Base-by-base conservation (phyloP, 2,888 invertebrate genomes). In the Pristionchus mayeri region DNA sequence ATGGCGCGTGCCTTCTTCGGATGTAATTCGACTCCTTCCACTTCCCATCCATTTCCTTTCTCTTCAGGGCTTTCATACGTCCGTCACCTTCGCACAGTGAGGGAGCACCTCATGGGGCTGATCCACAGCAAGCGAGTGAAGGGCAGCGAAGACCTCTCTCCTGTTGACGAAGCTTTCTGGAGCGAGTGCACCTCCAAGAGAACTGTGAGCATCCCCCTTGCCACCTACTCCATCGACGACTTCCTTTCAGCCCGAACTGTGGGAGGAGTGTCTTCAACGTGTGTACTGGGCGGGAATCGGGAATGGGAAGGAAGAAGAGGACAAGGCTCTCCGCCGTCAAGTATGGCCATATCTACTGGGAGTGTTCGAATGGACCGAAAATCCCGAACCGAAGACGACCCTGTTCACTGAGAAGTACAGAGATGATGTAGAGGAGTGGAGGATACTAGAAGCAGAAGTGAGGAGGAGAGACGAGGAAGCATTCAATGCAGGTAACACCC, bases 1-100 rank as follows among this genome's bases (percentile, higher is more conserved):
- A 96, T 97, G 88, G 97, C 97, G 0, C 94, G 98, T 85, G 98
- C 98, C 21, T 98, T 98, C 94, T 97, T 97, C 93, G 98, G 98
- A 79, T 98, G 97, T 94, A 92, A 93, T 93, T 85, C 84, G 18
- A 44, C 48, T 1, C 34, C n/a, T 52, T n/a, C 16, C 27, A n/a
- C 37, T 37, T 27, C 21, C 34, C 24, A 21, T 52, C 50, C 34
- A 27, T 79, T 52, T 21, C 16, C 34, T 60, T 27, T 4, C 21
- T 6, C 84, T 89, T 48, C 88, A 94, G 94, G 94, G 98, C 94
- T 97, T 86, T 97, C 97, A 0, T 97, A 98, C 93, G 97, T 97
- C 92, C 94, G 97, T 27, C 97, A 98, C 92, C 94, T 98, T 91
- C 86, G 89, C 52, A 98, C 97, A 0, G 97, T 98, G 0, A 94